phyloP scores from a whole-genome alignment of 2,797 vertebrate genomes.

The Ptychadena robeensis region DNA sequence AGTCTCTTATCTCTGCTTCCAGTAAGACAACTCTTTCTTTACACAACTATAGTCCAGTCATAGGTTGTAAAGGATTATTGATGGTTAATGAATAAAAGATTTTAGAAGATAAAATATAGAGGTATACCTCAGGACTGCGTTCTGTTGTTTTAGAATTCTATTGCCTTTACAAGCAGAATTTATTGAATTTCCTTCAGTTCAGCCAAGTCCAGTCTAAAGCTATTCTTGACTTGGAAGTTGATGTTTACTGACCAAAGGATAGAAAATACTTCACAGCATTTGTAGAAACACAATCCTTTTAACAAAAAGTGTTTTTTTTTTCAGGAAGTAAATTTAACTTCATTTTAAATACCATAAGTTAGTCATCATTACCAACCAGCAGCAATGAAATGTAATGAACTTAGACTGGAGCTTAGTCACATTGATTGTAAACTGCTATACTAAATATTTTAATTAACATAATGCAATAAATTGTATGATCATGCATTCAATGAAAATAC shows the following conservation, averaged over 20 bases:
- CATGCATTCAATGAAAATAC: too few relatives aligned
- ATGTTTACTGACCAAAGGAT: neutral
- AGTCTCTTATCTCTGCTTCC: constrained; percentile 16
- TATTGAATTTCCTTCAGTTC: constrained; percentile 20
- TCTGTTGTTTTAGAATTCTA: constrained; percentile 16
- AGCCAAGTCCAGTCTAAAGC: constrained; percentile 22
- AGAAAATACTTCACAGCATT: neutral
- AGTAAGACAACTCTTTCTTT: constrained; percentile 10
- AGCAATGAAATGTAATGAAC: too few relatives aligned
- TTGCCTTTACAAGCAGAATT: constrained; percentile 26
- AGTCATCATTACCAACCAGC: too few relatives aligned
- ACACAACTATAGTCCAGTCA: constrained; percentile 1
- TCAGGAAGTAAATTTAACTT: neutral
- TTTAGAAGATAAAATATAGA: constrained; percentile 8
- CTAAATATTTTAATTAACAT: too few relatives aligned
- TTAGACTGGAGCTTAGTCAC: too few relatives aligned
- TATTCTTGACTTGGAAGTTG: constrained; percentile 26
- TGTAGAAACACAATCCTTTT: neutral
- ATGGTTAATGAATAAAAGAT: constrained; percentile 46
- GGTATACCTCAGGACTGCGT: neutral
- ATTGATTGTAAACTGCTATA: too few relatives aligned
- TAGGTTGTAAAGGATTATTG: constrained; percentile 20
- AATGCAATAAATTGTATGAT: too few relatives aligned
- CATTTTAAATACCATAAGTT: too few relatives aligned
- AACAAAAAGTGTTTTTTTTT: too few relatives aligned